A percentile compares a stretch with the other conserved stretches of the same genome.
Evolutionary conservation across 2,113 vertebrate genomes (phyloP).

Genomic region (Neogobius melanostomus): DNA sequence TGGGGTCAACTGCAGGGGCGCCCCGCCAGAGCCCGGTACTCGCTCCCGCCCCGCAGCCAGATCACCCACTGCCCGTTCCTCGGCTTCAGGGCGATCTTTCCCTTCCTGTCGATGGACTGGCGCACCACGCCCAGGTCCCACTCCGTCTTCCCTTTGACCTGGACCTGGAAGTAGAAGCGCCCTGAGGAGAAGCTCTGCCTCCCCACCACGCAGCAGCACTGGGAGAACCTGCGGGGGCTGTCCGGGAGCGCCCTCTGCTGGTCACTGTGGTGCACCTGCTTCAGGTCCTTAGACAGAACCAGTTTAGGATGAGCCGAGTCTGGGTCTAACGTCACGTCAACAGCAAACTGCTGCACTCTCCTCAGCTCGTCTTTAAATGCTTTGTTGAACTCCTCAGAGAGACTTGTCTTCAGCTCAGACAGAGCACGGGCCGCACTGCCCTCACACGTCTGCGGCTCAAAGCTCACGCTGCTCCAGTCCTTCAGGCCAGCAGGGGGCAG

Average conservation of each 20-base stretch:
- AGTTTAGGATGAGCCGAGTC: slow-evolving; percentile 1
- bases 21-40: slow-evolving; percentile 2
- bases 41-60: background rate
- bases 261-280: background rate
- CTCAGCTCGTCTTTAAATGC: background rate
- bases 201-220: slow-evolving; percentile 13
- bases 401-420: slow-evolving; percentile 1
- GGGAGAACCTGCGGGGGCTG: slow-evolving; percentile 22
- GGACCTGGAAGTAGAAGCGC: slow-evolving; percentile 1
- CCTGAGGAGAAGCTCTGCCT: slow-evolving; percentile 16
- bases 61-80: background rate
- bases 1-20: background rate
- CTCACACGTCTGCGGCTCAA: background rate
- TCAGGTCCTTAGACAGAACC: background rate
- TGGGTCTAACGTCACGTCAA: background rate
- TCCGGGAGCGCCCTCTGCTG: slow-evolving; percentile 16
- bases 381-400: slow-evolving; percentile 3
- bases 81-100: slow-evolving; percentile 16
- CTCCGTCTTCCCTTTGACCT: slow-evolving; percentile 6
- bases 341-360: slow-evolving; percentile 1
- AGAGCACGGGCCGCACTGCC: background rate
- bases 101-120: slow-evolving; percentile 13
- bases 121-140: slow-evolving; percentile 28
- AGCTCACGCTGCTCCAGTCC: background rate
- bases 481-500: background rate